These are phyloP conservation scores for Andrena trimmerana DNA, from an alignment of 2,888 invertebrate species.

Conservation along the genomic window DNA sequence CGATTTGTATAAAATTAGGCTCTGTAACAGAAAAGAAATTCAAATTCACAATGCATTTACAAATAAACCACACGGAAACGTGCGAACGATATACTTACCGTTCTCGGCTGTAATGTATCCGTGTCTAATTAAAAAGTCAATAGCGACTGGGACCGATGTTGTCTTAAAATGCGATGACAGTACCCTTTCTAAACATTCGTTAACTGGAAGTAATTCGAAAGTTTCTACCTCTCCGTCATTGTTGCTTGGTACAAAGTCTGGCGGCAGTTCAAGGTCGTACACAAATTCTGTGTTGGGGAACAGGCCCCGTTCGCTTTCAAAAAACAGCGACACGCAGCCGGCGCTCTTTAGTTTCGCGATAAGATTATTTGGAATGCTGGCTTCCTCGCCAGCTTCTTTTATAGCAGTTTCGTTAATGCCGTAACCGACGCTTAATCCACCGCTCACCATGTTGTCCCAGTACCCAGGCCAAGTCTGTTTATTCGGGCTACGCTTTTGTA, in stretches of 20 bases:
- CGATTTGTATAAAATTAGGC: conserved; percentile 92
- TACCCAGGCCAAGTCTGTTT: conserved; percentile 98
- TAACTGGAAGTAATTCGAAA: conserved; percentile 94
- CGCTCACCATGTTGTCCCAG: conserved; percentile 98
- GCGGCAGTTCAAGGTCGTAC: conserved; percentile 95
- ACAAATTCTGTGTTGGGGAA: conserved; percentile 98
- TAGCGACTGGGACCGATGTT: conserved; percentile 95
- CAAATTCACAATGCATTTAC: conserved; percentile 3
- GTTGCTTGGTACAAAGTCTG: conserved; percentile 96
- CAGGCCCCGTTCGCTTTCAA: conserved; percentile 96
- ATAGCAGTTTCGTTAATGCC: conserved; percentile 95
- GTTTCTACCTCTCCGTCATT: conserved; percentile 97
- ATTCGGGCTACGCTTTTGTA: conserved; percentile 95
- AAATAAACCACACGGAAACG: background rate
- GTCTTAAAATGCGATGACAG: conserved; percentile 95
- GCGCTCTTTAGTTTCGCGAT: conserved; percentile 91
- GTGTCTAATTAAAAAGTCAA: conserved; percentile 97
- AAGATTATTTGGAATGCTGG: conserved; percentile 93
- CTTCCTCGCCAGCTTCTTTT: conserved; percentile 98
- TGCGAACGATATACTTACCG: conserved; percentile 86
- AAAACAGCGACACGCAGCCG: conserved; percentile 95
- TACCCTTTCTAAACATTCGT: conserved; percentile 93
- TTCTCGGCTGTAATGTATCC: conserved; percentile 95
- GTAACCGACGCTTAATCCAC: conserved; percentile 95
- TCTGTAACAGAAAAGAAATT: conserved; percentile 87